These are phyloP conservation scores for Lasioglossum zephyrum DNA, from an alignment of 2,888 invertebrate species.

Conservation along the genomic window DNA sequence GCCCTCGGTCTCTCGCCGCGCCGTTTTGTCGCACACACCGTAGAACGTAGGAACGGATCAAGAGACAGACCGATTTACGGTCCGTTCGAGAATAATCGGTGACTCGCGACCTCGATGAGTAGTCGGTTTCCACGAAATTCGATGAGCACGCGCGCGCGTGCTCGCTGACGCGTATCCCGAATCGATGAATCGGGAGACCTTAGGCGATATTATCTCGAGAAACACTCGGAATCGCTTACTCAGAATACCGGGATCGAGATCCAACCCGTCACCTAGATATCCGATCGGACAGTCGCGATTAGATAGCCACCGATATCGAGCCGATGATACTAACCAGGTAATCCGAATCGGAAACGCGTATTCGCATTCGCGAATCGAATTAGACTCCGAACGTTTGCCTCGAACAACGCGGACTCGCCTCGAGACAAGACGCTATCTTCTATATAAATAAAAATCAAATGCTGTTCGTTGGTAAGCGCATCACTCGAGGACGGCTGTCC, in stretches of 20 bases:
- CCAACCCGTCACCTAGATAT: slow-evolving; percentile 33
- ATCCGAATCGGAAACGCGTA: slow-evolving; percentile 11
- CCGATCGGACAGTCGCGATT: slow-evolving; percentile 45
- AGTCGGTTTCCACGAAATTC: slow-evolving; percentile 4
- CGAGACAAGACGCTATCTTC: neutral
- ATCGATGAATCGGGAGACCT: slow-evolving; percentile 24
- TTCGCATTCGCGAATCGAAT: neutral
- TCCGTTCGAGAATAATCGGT: slow-evolving; percentile 10
- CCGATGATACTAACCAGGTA: neutral
- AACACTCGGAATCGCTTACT: slow-evolving; percentile 18
- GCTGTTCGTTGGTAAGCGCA: no score
- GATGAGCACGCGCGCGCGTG: neutral
- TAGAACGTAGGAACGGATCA: neutral
- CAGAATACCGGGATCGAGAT: slow-evolving; percentile 33
- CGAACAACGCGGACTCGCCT: neutral
- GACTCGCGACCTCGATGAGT: neutral
- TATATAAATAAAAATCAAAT: no score
- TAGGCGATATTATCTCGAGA: slow-evolving; percentile 17
- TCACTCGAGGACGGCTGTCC: no score
- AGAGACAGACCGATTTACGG: neutral
- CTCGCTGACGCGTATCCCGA: neutral
- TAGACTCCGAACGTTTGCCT: neutral
- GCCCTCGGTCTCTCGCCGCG: neutral
- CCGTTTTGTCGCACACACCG: neutral
- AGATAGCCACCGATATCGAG: slow-evolving; percentile 37